phyloP scores from a whole-genome alignment of 30 jellyfish, hydroid and myxozoan genomes.

The Pelagia noctiluca region DNA sequence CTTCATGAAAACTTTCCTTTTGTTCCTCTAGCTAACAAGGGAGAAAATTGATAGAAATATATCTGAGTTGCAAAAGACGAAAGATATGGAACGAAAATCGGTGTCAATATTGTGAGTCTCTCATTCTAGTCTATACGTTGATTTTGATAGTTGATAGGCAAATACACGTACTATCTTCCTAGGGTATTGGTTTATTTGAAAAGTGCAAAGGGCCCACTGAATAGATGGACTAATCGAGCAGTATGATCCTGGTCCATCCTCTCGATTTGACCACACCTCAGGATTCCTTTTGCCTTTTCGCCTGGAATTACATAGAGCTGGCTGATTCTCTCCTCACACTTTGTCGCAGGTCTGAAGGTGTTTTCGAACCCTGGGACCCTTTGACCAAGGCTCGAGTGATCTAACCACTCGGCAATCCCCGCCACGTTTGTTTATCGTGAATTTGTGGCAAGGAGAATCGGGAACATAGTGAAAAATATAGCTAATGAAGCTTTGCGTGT shows the following conservation, averaged over 20 bases:
- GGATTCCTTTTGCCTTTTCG: too few relatives aligned
- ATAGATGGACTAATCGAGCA: not conserved
- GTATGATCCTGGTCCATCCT: not conserved
- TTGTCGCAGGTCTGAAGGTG: too few relatives aligned
- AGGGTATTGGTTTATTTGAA: too few relatives aligned
- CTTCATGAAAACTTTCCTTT: not conserved
- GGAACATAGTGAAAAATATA: too few relatives aligned
- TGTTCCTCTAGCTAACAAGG: constrained; percentile 51
- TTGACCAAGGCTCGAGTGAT: too few relatives aligned
- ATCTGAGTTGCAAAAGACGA: constrained; percentile 57
- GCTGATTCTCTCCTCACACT: too few relatives aligned
- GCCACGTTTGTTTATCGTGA: too few relatives aligned
- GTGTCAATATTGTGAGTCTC: constrained; percentile 51
- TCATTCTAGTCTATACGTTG: not conserved
- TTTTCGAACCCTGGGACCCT: too few relatives aligned
- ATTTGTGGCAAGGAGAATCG: too few relatives aligned
- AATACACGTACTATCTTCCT: not conserved
- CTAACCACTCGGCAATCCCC: too few relatives aligned
- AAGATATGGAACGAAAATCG: constrained; percentile 76
- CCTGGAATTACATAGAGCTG: too few relatives aligned
- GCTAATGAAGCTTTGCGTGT: too few relatives aligned
- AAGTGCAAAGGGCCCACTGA: not conserved
- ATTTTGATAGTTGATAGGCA: not conserved
- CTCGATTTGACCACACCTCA: not conserved
- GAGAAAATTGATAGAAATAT: constrained; percentile 58